Evolutionary conservation across 1,140 invertebrate genomes (phyloP).

Genomic region (Lepidotrigona ventralis): DNA sequence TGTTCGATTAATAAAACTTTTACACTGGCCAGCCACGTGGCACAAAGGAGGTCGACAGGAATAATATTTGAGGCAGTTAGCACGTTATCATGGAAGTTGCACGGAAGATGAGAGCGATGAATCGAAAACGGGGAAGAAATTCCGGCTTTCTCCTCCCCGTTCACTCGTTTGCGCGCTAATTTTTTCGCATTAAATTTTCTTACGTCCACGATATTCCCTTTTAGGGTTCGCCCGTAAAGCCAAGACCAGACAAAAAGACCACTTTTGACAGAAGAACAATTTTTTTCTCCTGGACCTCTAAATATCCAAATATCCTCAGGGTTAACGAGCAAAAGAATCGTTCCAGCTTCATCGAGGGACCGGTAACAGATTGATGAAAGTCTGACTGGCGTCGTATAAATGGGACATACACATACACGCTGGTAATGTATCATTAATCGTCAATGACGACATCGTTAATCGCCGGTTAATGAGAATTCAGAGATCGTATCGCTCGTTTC

Average conservation of each 20-base stretch:
- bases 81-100: background rate
- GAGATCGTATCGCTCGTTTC: conserved; percentile 5
- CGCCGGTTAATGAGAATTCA: conserved; percentile 2
- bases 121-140: no score
- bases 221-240: no score
- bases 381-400: background rate
- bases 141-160: no score
- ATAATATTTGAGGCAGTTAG: background rate
- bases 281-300: background rate
- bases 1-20: background rate
- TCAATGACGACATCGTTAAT: conserved; percentile 14
- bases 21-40: background rate
- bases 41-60: background rate
- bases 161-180: no score
- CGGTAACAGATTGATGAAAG: background rate
- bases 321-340: background rate
- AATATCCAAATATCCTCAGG: background rate
- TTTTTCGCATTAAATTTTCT: no score
- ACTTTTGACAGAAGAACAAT: no score
- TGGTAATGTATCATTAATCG: conserved; percentile 11
- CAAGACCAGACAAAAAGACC: no score
- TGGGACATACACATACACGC: background rate
- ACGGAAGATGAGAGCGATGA: no score
- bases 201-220: no score
- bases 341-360: background rate